A percentile compares a stretch with the other conserved stretches of the same genome.
These are phyloP conservation scores for Leptatherina wallacei DNA, from an alignment of 2,797 vertebrate genomes.

Conservation along the genomic window DNA sequence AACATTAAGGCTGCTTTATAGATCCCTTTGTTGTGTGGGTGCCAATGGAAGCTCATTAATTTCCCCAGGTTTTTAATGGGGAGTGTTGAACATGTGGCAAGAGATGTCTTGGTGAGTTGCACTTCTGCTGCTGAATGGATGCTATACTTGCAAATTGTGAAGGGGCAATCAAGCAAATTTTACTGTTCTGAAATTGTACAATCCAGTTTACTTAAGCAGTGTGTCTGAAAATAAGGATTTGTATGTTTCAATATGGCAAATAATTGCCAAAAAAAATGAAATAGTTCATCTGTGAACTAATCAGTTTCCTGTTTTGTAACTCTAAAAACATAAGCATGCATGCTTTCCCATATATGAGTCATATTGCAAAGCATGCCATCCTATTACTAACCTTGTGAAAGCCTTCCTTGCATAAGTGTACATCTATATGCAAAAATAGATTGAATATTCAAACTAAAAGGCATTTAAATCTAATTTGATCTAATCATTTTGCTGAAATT, in stretches of 20 bases:
- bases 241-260: slow-evolving; percentile 2
- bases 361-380: slow-evolving; percentile 14
- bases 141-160: slow-evolving; percentile 79
- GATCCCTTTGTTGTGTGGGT: slow-evolving; percentile 83
- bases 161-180: slow-evolving; percentile 66
- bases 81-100: slow-evolving; percentile 84
- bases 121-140: slow-evolving; percentile 78
- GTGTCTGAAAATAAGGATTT: slow-evolving; percentile 8
- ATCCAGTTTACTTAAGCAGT: slow-evolving; percentile 28
- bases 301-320: neutral
- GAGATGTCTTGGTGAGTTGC: slow-evolving; percentile 82
- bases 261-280: neutral
- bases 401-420: neutral
- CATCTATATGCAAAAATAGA: slow-evolving; percentile 25
- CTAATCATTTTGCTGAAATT: slow-evolving; percentile 33
- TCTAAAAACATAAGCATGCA: slow-evolving; percentile 6
- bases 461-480: slow-evolving; percentile 37
- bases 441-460: neutral
- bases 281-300: neutral
- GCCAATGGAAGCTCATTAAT: slow-evolving; percentile 85
- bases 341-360: neutral
- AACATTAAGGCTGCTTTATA: slow-evolving; percentile 83
- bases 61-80: slow-evolving; percentile 82
- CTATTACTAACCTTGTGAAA: slow-evolving; percentile 3
- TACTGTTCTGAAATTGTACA: slow-evolving; percentile 44